Evolutionary conservation across 2,113 vertebrate genomes (phyloP).

Genomic region (Oreochromis spilurus): DNA sequence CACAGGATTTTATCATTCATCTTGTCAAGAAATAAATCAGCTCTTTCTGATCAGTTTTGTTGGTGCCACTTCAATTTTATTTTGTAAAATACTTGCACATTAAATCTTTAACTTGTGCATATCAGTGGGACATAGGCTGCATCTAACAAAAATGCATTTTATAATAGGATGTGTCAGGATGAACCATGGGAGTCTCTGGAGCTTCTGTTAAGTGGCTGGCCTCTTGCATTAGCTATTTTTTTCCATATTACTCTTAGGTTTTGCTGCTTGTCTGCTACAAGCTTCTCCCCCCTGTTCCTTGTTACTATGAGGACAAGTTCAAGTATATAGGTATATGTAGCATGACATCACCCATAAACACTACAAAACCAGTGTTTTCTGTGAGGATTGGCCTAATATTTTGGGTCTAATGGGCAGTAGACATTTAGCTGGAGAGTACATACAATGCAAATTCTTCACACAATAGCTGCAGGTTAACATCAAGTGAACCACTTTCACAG

Average conservation of each 20-base stretch:
- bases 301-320: not conserved
- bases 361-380: not conserved
- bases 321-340: not conserved
- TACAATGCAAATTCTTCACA: not conserved
- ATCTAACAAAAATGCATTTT: not conserved
- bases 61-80: not conserved
- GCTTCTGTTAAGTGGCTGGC: not conserved
- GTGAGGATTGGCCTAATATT: not conserved
- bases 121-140: not conserved
- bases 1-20: not conserved
- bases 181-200: not conserved
- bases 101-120: not conserved
- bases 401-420: not conserved
- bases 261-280: not conserved
- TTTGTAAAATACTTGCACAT: not conserved
- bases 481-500: not conserved
- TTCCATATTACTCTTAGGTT: not conserved
- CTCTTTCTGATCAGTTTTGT: not conserved
- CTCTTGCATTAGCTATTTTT: fast-evolving
- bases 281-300: not conserved
- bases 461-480: not conserved
- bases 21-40: not conserved
- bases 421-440: not conserved
- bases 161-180: not conserved
- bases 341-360: not conserved